phyloP scores from a whole-genome alignment of 2,113 vertebrate genomes.

The Ptilorrhoa leucosticta region DNA sequence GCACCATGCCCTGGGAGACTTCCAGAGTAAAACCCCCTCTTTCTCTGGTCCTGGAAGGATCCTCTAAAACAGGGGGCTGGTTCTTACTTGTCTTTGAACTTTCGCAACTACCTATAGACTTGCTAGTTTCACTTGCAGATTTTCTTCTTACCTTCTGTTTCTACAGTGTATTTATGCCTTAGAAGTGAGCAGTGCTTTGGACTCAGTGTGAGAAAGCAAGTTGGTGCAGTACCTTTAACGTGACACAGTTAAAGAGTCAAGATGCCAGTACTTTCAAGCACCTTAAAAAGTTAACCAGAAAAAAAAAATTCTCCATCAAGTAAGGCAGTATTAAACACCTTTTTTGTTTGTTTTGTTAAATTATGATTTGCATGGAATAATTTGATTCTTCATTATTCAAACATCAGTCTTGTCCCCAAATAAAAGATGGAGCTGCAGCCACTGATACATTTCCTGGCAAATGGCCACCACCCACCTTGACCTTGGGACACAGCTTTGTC shows the following conservation, averaged over 20 bases:
- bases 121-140: background rate
- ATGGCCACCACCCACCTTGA: background rate
- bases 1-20: background rate
- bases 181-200: background rate
- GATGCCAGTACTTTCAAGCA: background rate
- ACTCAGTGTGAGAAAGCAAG: background rate
- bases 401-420: background rate
- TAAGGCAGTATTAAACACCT: background rate
- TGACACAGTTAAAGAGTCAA: background rate
- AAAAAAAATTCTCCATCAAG: background rate
- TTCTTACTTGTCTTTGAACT: background rate
- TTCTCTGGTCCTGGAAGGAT: background rate
- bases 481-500: background rate
- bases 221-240: background rate
- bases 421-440: background rate
- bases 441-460: background rate
- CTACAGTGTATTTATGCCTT: background rate
- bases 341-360: background rate
- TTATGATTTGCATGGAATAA: background rate
- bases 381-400: background rate
- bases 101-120: background rate
- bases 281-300: background rate
- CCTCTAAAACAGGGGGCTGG: fast-evolving
- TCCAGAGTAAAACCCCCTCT: background rate
- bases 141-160: background rate